Base-by-base conservation (phyloP, 2,888 invertebrate genomes). In the Cephus nigrinus region DNA sequence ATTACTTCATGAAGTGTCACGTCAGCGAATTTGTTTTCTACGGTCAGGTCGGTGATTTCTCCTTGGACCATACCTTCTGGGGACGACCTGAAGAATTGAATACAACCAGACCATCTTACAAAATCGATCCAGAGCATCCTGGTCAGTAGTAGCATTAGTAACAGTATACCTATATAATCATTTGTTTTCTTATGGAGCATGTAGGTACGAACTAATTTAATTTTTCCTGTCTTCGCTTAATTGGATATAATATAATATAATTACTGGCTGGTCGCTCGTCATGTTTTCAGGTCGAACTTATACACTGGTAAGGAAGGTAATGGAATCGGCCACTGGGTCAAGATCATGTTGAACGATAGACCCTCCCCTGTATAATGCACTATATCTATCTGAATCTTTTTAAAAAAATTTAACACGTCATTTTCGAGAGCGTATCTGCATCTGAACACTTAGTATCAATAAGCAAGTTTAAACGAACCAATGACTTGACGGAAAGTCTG, bases 51-150 rank as follows among this genome's bases (percentile, higher is more conserved):
- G 93, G 93, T 1, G 93, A 93, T 84, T 94, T 94, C 77, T 87
- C 90, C 31, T 85, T 92, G 23, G 94, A 94, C 85, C 94, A 94
- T 84, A 88, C 90, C 1, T 94, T 92, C 86, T 95, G 94, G 94
- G 94, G 94, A 3, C 90, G 94, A 75, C 94, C 94, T 4, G 94
- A 95, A 87, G 94, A 94, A 74, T 91, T 94, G 88, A 93, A 93
- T 78, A 93, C 92, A 89, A 90, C 91, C 1, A 90, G 94, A 79
- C 94, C 94, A 2, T 92, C 94, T 5, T 93, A 92, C 86, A 94
- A 93, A 87, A 93, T 94, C 75, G 93, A 93, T 80, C 85, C 91
- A 15, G 88, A 92, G 36, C 92, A 93, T 85, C 94, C 94, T 79
- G 93, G 93, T 93, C 84, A 75, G 74, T 55, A 55, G 23, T 23